Percentiles rank a stretch among this genome's conserved stretches.
Conservation (phyloP, 1,140 invertebrate species). For the Drosophila punjabiensis region DNA sequence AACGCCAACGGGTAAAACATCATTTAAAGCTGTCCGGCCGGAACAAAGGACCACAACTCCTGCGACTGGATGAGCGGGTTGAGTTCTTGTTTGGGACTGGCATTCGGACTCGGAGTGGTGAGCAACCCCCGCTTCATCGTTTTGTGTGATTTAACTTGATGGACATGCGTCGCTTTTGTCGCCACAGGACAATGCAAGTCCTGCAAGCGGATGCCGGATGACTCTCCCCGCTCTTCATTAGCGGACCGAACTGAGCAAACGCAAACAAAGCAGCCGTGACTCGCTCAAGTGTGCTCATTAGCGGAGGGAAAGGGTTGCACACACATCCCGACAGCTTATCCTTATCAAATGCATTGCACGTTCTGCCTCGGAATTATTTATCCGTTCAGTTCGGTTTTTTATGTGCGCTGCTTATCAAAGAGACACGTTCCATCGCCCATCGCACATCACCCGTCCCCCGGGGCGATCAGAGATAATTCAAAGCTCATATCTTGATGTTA, state of each 20-base stretch:
- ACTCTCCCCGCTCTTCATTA: constrained; percentile 65
- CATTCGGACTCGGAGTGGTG: not conserved
- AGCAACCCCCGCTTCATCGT: constrained; percentile 46
- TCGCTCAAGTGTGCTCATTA: constrained; percentile 81
- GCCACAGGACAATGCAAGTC: constrained; percentile 70
- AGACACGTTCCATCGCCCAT: constrained; percentile 55
- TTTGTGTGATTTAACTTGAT: constrained; percentile 69
- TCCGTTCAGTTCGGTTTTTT: constrained; percentile 20
- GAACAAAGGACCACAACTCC: constrained; percentile 28
- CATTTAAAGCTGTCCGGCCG: constrained; percentile 41
- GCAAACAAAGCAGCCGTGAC: constrained; percentile 68
- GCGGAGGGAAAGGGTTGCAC: constrained; percentile 35
- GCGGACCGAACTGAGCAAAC: constrained; percentile 51
- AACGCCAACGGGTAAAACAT: constrained; percentile 37
- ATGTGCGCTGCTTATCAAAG: constrained; percentile 38
- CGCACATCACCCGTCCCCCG: constrained; percentile 23
- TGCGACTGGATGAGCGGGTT: constrained; percentile 50
- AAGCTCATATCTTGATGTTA: constrained; percentile 81
- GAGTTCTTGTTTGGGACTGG: constrained; percentile 30
- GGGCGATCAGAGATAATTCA: constrained; percentile 65
- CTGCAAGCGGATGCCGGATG: constrained; percentile 56
- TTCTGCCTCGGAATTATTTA: constrained; percentile 50
- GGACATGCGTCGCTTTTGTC: constrained; percentile 70
- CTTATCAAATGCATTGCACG: constrained; percentile 63
- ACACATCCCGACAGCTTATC: constrained; percentile 41